phyloP scores from a whole-genome alignment of 1,140 invertebrate species.

The Hypothenemus hampei region DNA sequence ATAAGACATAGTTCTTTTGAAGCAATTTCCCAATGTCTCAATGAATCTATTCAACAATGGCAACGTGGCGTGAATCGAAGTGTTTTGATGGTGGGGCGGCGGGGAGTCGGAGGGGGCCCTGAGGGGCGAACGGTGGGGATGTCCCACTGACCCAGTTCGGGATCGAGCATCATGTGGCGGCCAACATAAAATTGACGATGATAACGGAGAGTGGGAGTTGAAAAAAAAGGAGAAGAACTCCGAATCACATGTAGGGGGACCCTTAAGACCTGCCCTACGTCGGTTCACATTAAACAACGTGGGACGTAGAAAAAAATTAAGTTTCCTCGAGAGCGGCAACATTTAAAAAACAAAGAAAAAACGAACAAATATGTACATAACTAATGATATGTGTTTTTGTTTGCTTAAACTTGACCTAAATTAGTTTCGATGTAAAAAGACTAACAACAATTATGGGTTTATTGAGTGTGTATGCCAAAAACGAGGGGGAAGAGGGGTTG shows the following conservation, averaged over 20 bases:
- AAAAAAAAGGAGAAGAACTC: background rate
- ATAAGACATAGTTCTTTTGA: too few species aligned
- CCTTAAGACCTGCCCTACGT: slow-evolving; percentile 40
- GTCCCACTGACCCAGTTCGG: slow-evolving; percentile 65
- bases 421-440: too few species aligned
- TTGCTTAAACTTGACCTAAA: too few species aligned
- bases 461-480: too few species aligned
- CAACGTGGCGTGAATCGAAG: slow-evolving; percentile 42
- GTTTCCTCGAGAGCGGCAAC: background rate
- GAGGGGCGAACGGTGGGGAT: slow-evolving; percentile 50
- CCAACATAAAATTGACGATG: slow-evolving; percentile 5
- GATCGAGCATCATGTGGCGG: slow-evolving; percentile 39
- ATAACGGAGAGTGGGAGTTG: background rate
- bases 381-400: too few species aligned
- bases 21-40: slow-evolving; percentile 23
- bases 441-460: too few species aligned
- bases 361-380: too few species aligned
- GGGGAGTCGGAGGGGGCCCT: slow-evolving; percentile 43
- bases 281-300: slow-evolving; percentile 18
- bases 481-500: too few species aligned
- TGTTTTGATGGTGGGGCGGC: slow-evolving; percentile 26
- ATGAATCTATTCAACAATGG: too few species aligned
- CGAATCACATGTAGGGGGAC: too few species aligned
- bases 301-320: background rate
- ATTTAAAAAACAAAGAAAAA: background rate